Evolutionary conservation across 1,140 invertebrate species (phyloP).

Genomic region (Rhopalosiphum padi): DNA sequence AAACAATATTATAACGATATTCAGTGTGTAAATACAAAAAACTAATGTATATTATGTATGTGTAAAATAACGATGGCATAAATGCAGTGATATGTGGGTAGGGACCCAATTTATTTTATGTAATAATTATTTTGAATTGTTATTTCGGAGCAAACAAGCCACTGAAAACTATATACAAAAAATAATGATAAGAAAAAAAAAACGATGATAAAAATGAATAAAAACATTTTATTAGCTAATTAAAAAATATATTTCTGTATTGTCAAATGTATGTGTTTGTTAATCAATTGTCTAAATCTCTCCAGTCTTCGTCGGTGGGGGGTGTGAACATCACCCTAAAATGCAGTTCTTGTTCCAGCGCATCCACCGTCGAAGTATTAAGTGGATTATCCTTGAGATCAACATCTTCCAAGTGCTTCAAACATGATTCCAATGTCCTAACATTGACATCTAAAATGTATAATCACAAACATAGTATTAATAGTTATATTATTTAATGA

Average conservation of each 20-base stretch:
- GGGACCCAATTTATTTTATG: constrained; percentile 57
- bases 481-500: background rate
- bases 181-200: constrained; percentile 43
- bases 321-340: constrained; percentile 16
- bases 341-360: constrained; percentile 1
- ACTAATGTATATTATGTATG: constrained; percentile 52
- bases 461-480: background rate
- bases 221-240: constrained; percentile 58
- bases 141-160: constrained; percentile 39
- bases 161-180: constrained; percentile 38
- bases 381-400: constrained; percentile 45
- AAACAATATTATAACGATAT: constrained; percentile 45
- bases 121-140: constrained; percentile 56
- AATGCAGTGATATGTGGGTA: constrained; percentile 57
- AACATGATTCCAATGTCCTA: constrained; percentile 16
- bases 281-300: constrained; percentile 47
- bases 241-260: constrained; percentile 58
- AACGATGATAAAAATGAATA: constrained; percentile 36
- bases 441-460: constrained; percentile 50
- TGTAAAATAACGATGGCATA: constrained; percentile 48
- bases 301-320: constrained; percentile 49
- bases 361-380: background rate
- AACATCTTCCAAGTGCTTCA: constrained; percentile 26
- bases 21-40: constrained; percentile 48
- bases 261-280: constrained; percentile 35